These are phyloP conservation scores for Cynopterus brachyotis DNA, from an alignment of 2,113 vertebrate species.

Conservation along the genomic window DNA sequence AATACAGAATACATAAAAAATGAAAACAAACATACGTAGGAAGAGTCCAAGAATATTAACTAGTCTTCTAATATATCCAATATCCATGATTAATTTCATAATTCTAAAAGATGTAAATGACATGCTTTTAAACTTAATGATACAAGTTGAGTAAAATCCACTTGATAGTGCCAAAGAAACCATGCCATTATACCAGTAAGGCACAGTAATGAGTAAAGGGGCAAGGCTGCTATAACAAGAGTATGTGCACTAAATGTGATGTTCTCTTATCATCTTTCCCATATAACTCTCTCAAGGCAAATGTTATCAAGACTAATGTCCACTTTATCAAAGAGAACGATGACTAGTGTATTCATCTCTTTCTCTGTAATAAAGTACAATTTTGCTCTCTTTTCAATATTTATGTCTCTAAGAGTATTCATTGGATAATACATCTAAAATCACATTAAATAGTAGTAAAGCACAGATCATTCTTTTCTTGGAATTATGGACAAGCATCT, in stretches of 20 bases:
- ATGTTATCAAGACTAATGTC: background rate
- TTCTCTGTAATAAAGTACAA: background rate
- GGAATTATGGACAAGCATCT: background rate
- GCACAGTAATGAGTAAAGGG: background rate
- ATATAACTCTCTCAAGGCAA: background rate
- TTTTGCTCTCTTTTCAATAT: background rate
- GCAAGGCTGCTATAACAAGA: background rate
- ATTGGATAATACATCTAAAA: background rate
- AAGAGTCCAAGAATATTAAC: background rate
- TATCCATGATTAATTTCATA: background rate
- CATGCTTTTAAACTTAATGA: background rate
- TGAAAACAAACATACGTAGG: background rate
- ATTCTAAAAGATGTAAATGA: background rate
- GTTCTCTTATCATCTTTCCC: background rate
- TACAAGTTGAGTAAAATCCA: background rate
- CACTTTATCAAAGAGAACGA: background rate
- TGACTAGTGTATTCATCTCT: background rate
- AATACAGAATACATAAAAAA: background rate
- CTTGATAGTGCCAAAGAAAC: background rate
- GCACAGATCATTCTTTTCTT: background rate
- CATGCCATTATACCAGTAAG: too few relatives aligned
- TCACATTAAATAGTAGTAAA: background rate
- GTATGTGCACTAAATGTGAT: background rate
- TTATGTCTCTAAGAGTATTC: background rate
- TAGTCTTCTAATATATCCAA: background rate